These are phyloP conservation scores for Brachymystax lenok DNA, from an alignment of 2,797 vertebrate genomes.

Conservation along the genomic window DNA sequence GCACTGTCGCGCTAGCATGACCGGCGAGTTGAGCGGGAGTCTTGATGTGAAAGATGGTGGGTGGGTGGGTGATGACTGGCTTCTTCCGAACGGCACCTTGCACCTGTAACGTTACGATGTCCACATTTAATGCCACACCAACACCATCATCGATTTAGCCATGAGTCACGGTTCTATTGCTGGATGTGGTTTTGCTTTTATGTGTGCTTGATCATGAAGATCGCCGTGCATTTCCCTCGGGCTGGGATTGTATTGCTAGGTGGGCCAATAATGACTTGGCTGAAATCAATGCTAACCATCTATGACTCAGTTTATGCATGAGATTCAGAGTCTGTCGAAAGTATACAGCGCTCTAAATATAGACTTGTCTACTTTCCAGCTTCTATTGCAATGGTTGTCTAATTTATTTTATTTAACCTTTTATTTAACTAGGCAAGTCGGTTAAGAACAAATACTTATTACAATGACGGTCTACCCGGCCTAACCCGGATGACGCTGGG, in stretches of 20 bases:
- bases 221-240: background rate
- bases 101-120: background rate
- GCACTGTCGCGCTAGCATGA: too few relatives aligned
- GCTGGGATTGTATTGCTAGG: background rate
- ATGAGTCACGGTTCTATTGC: background rate
- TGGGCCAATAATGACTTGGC: background rate
- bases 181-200: background rate
- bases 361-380: too few relatives aligned
- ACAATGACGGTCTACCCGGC: too few relatives aligned
- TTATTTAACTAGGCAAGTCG: too few relatives aligned
- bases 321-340: background rate
- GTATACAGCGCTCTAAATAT: too few relatives aligned
- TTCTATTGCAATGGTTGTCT: too few relatives aligned
- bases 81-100: too few relatives aligned
- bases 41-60: background rate
- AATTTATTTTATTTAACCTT: too few relatives aligned
- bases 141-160: background rate
- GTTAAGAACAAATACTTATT: too few relatives aligned
- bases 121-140: background rate
- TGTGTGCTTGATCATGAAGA: background rate
- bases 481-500: too few relatives aligned
- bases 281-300: background rate
- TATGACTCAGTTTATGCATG: slow-evolving; percentile 2
- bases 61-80: background rate
- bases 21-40: slow-evolving; percentile 5